Conservation (phyloP, 1,140 invertebrate genomes). For the Lysiphlebus fabarum region DNA sequence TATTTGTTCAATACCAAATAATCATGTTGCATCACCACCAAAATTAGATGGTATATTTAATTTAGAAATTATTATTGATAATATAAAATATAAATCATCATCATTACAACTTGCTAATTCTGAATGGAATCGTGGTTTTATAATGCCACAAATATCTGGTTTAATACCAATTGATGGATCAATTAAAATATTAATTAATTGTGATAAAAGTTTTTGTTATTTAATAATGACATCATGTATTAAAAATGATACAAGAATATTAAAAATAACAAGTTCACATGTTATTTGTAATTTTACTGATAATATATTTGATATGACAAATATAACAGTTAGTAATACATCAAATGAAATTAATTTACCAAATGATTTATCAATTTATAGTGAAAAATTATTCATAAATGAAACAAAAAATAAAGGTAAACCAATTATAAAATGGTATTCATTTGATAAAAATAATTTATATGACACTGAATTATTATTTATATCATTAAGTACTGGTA, state of each 20-base stretch:
- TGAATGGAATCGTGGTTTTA: slow-evolving; percentile 60
- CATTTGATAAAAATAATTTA: slow-evolving; percentile 39
- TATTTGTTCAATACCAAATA: slow-evolving; percentile 60
- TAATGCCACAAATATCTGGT: slow-evolving; percentile 61
- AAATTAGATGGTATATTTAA: slow-evolving; percentile 61
- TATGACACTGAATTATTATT: slow-evolving; percentile 43
- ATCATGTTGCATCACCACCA: slow-evolving; percentile 63
- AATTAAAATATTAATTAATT: slow-evolving; percentile 55
- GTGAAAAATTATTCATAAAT: slow-evolving; percentile 47
- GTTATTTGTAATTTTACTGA: slow-evolving; percentile 58
- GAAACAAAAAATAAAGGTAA: slow-evolving; percentile 37
- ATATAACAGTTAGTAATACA: slow-evolving; percentile 52
- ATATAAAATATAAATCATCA: slow-evolving; percentile 52
- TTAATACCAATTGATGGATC: slow-evolving; percentile 58
- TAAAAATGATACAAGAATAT: slow-evolving; percentile 56
- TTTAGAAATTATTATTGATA: slow-evolving; percentile 54
- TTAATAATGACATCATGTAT: slow-evolving; percentile 54
- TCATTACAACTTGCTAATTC: slow-evolving; percentile 57
- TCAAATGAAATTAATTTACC: slow-evolving; percentile 45
- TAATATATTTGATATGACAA: slow-evolving; percentile 52
- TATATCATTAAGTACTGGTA: slow-evolving; percentile 46
- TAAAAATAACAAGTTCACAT: slow-evolving; percentile 58
- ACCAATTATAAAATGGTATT: slow-evolving; percentile 54
- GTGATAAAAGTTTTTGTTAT: slow-evolving; percentile 46
- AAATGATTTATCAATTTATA: slow-evolving; percentile 42